Evolutionary conservation across 2,888 invertebrate species (phyloP).

Genomic region (Stenichneumon culpator): DNA sequence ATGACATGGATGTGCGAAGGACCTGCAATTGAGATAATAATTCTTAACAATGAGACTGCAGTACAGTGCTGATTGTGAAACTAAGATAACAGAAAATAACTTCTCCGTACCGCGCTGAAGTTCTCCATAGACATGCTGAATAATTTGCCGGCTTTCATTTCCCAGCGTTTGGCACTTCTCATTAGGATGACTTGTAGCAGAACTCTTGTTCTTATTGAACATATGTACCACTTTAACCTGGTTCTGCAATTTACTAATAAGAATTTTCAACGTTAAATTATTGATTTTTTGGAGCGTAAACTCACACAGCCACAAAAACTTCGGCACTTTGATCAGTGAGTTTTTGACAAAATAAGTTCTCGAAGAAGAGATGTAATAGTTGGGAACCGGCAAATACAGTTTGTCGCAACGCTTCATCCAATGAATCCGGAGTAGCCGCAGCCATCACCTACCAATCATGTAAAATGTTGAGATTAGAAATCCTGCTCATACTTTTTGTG

Average conservation of each 20-base stretch:
- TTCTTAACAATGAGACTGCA: not conserved
- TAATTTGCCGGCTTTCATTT: slow-evolving; percentile 23
- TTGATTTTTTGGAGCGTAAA: not conserved
- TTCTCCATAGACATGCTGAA: slow-evolving; percentile 18
- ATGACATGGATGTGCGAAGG: slow-evolving; percentile 63
- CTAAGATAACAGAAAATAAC: not conserved
- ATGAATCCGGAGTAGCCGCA: not conserved
- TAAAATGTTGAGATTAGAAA: not conserved
- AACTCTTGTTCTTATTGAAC: not conserved
- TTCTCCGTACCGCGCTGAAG: slow-evolving; percentile 5
- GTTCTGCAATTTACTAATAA: not conserved
- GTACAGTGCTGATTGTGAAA: not conserved
- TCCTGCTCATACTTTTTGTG: not conserved
- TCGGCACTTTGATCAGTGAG: slow-evolving; percentile 18
- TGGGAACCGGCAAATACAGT: slow-evolving; percentile 3
- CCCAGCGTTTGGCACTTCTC: slow-evolving; percentile 12
- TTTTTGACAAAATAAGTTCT: slow-evolving; percentile 4
- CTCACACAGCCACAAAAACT: not conserved
- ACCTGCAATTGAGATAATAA: slow-evolving; percentile 24
- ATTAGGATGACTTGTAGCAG: slow-evolving; percentile 4
- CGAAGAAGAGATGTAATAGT: slow-evolving; percentile 19
- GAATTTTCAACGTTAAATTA: not conserved
- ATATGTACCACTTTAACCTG: slow-evolving; percentile 9
- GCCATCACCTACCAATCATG: not conserved
- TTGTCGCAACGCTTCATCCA: slow-evolving; percentile 12